Evolutionary conservation across 2,113 vertebrate genomes (phyloP), one percentile per base, ranked within the genome.

Genomic region (Calyptommatus sinebrachiatus): DNA sequence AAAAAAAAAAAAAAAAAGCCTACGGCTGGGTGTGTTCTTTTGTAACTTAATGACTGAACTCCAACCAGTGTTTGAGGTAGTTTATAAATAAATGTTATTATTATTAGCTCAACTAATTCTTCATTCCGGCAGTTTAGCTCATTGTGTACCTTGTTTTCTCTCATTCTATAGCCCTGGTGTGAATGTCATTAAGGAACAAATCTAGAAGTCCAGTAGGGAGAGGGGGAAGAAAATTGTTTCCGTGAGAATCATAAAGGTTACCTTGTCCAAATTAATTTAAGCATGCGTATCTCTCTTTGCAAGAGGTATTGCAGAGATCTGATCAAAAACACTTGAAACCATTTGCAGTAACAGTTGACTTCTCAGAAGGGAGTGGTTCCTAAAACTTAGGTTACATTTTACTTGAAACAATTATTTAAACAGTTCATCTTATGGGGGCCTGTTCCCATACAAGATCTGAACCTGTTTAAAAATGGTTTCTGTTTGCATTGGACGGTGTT

Each of bases 81-180:
- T 61, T 60, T 69, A 67, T 74, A 73, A 73, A 80, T 67, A 60
- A 60, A 63, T 7, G 41, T 24, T 24, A 22, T 71, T 79, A n/a
- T 45, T 8, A 68, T 35, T 4, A 67, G 48, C 66, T 76, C 31
- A 16, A 28, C 65, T 0, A 0, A 1, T 66, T 20, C 60, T 83
- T 57, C 60, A 73, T 74, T 76, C 71, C 28, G 9, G 46, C 22
- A 24, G 0, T 24, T 81, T 46, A 0, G 0, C 24, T 77, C 50
- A 31, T 83, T 60, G 53, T 10, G 41, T 11, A 29, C 2, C n/a
- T 77, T 1, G 18, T 18, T 2, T 16, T 73, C 26, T 75, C 0
- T n/a, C 22, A 35, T 62, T 18, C 61, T n/a, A 12, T 74, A 35
- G 11, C 1, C 18, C 0, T 28, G 57, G 69, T 8, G 12, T 76